A percentile compares a stretch with the other conserved stretches of the same genome.
These are phyloP conservation scores for Timandra comae DNA, from an alignment of 2,888 invertebrate genomes.

Conservation along the genomic window DNA sequence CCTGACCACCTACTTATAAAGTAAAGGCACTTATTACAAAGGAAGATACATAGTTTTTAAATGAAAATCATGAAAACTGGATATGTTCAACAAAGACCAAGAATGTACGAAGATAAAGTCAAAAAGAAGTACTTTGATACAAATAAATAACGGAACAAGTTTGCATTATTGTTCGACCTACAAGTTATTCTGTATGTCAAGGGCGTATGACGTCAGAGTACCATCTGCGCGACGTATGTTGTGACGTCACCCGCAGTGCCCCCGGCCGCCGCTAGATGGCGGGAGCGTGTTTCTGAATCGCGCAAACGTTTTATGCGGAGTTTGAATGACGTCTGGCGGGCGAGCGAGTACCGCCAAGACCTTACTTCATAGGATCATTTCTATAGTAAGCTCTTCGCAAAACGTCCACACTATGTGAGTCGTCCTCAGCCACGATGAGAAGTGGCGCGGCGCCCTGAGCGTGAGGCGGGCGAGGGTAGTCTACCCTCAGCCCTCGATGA, in stretches of 20 bases:
- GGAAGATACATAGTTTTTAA: too few relatives aligned
- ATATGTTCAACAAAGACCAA: too few relatives aligned
- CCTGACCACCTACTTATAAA: too few relatives aligned
- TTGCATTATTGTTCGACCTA: too few relatives aligned
- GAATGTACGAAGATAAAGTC: too few relatives aligned
- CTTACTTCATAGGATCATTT: constrained; percentile 31
- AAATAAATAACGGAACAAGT: too few relatives aligned
- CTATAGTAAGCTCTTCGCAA: constrained; percentile 27
- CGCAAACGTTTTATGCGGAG: background rate
- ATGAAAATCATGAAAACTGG: too few relatives aligned
- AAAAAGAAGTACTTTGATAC: too few relatives aligned
- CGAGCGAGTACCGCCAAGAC: constrained; percentile 10
- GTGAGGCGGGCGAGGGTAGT: constrained; percentile 24
- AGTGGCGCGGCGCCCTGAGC: constrained; percentile 28
- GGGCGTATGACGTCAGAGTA: too few relatives aligned
- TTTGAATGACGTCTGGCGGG: background rate
- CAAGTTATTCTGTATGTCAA: too few relatives aligned
- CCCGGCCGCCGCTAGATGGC: background rate
- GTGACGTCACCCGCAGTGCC: background rate
- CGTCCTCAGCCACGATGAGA: constrained; percentile 23
- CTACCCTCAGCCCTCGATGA: constrained; percentile 25
- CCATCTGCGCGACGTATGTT: background rate
- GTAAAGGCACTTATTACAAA: too few relatives aligned
- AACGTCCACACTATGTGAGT: constrained; percentile 22
- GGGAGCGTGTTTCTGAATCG: background rate